These are phyloP conservation scores for Bagarius yarrelli DNA, from an alignment of 2,113 vertebrate genomes.

Conservation along the genomic window DNA sequence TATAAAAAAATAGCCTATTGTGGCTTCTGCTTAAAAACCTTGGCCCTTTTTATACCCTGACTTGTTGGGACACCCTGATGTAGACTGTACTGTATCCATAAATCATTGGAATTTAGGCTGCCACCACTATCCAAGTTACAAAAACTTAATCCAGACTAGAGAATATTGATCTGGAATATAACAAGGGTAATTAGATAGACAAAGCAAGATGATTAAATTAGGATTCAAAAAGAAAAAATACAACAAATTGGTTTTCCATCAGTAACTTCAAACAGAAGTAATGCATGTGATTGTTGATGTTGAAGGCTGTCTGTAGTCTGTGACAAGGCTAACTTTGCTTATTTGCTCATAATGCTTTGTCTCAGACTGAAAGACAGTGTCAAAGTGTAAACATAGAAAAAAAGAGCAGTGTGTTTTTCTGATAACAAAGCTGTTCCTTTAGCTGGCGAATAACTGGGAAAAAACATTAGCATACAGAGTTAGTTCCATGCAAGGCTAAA, in stretches of 20 bases:
- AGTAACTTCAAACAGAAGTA: not conserved
- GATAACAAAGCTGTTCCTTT: not conserved
- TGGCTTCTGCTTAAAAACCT: too few relatives aligned
- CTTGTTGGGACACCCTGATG: too few relatives aligned
- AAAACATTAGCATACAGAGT: not conserved
- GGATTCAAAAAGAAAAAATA: not conserved
- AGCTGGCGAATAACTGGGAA: not conserved
- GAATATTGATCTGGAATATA: not conserved
- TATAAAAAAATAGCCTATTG: too few relatives aligned
- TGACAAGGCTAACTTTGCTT: not conserved
- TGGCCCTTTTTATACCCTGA: too few relatives aligned
- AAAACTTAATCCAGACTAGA: not conserved
- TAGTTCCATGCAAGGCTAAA: too few relatives aligned
- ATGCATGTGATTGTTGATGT: not conserved
- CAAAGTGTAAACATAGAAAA: not conserved
- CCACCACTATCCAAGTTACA: not conserved
- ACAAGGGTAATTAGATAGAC: not conserved
- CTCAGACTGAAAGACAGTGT: not conserved
- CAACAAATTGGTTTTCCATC: not conserved
- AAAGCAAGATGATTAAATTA: not conserved
- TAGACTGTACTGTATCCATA: too few relatives aligned
- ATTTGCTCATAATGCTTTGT: not conserved
- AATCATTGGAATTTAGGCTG: not conserved
- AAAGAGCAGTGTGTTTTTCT: not conserved
- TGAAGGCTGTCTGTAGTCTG: constrained; percentile 1